These are phyloP conservation scores for Pipistrellus pipistrellus DNA, from an alignment of 2,797 vertebrate species.

Conservation along the genomic window DNA sequence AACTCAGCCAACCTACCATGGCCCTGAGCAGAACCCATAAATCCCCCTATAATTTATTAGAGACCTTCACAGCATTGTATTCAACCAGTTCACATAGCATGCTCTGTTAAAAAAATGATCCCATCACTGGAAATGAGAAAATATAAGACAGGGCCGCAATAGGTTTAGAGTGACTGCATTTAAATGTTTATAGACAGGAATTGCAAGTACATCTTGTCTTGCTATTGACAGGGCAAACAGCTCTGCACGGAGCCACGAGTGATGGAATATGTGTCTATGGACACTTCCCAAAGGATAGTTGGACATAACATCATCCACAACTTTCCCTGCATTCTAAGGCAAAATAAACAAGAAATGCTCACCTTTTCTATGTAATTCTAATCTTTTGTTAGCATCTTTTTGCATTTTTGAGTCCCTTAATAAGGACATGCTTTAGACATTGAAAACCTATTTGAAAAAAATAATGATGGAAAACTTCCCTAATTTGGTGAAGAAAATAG, in stretches of 20 bases:
- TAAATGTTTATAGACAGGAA: conserved; percentile 67
- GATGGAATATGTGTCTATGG: background rate
- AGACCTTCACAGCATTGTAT: conserved; percentile 54
- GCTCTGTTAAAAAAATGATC: conserved; percentile 75
- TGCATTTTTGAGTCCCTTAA: conserved; percentile 5
- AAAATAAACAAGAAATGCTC: conserved; percentile 55
- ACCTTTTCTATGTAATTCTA: background rate
- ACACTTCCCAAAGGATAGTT: background rate
- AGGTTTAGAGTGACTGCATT: conserved; percentile 56
- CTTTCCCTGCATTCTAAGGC: background rate
- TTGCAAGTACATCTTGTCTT: conserved; percentile 60
- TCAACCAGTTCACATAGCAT: conserved; percentile 40
- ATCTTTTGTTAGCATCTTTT: background rate
- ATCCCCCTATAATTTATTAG: conserved; percentile 80
- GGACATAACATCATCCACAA: conserved; percentile 21
- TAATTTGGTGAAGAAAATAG: background rate
- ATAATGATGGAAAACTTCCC: background rate
- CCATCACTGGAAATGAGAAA: conserved; percentile 77
- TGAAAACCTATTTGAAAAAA: background rate
- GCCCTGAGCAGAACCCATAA: conserved; percentile 76
- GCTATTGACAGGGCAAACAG: conserved; percentile 8
- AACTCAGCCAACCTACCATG: conserved; percentile 32
- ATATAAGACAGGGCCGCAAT: conserved; percentile 71
- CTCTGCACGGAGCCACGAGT: background rate
- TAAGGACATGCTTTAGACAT: background rate